Base-by-base conservation (phyloP, 92 coral and sea anemone genomes). In the Scolanthus callimorphus region DNA sequence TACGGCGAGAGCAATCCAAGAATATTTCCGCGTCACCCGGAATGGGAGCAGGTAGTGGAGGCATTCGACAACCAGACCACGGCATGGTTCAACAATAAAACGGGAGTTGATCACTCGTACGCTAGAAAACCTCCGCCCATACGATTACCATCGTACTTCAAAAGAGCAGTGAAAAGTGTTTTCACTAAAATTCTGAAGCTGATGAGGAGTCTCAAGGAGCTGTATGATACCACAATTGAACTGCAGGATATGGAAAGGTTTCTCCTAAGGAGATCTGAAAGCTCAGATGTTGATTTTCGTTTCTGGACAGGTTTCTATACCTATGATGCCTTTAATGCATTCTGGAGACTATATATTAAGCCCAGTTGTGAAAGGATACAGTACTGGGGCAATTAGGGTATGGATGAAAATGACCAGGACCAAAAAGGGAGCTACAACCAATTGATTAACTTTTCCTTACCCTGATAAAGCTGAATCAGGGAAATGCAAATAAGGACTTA, bases 401-500 rank as follows among this genome's bases (percentile, higher is more conserved):
- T 6, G 15, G 43, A 34, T 6, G 43, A 6, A 6, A 15, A 34
- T 34, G 71, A 71, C 57, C 65, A 43, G 65, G 76, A 71, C 31
- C 75, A 12, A 80, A 80, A 54, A 80, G 80, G 67, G 49, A 47
- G n/a, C 62, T 57, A 60, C 27, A 47, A 12, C 60, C 46, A 21
- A 69, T 75, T 20, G 82, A 78, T 59, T 85, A 84, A 27, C 56
- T 82, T 20, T 78, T 78, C 59, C 65, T 68, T 24, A 52, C 68
- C 1, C 70, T 73, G 31, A 52, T 78, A n/a, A 58, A 70, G 17
- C 71, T 76, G 46, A 61, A 61, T 50, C 62, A 62, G 30, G 91
- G n/a, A n/a, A n/a, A n/a, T n/a, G n/a, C n/a, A n/a, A n/a, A n/a
- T n/a, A n/a, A n/a, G n/a, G n/a, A n/a, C 81, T 28, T n/a, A n/a